Evolutionary conservation across 2,888 invertebrate species (phyloP).

Genomic region (Tenthredo scrophulariae): DNA sequence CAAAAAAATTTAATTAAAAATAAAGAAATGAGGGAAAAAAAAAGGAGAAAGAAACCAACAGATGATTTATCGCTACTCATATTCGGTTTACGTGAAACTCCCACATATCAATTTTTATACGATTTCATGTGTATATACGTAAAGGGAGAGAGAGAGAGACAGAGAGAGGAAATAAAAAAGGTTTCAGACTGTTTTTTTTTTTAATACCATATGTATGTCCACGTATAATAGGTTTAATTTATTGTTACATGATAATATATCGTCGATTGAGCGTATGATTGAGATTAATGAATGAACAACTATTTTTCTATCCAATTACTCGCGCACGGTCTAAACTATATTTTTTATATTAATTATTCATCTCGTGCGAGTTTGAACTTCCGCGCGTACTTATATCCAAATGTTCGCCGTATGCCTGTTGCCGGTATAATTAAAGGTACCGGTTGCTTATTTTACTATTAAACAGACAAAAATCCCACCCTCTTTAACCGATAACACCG

Average conservation of each 20-base stretch:
- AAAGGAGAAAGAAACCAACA: background rate
- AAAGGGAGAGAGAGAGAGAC: fast-evolving
- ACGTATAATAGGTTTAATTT: background rate
- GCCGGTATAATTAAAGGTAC: background rate
- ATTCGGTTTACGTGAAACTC: background rate
- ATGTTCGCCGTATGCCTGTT: background rate
- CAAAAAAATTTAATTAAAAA: background rate
- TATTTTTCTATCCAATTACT: slow-evolving; percentile 2
- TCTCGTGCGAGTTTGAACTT: background rate
- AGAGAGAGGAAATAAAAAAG: background rate
- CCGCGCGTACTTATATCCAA: background rate
- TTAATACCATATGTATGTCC: background rate
- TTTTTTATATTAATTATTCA: background rate
- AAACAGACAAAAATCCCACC: slow-evolving; percentile 19
- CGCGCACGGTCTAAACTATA: background rate
- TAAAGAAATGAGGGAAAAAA: background rate
- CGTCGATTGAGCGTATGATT: background rate
- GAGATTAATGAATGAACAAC: background rate
- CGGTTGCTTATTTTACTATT: background rate
- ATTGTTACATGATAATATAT: background rate
- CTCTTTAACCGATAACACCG: slow-evolving; percentile 1
- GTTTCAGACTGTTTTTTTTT: background rate
- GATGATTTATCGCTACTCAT: background rate
- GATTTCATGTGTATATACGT: background rate
- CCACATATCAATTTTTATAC: background rate